Base-by-base conservation (phyloP, 2,888 invertebrate species). In the Mythimna impura region DNA sequence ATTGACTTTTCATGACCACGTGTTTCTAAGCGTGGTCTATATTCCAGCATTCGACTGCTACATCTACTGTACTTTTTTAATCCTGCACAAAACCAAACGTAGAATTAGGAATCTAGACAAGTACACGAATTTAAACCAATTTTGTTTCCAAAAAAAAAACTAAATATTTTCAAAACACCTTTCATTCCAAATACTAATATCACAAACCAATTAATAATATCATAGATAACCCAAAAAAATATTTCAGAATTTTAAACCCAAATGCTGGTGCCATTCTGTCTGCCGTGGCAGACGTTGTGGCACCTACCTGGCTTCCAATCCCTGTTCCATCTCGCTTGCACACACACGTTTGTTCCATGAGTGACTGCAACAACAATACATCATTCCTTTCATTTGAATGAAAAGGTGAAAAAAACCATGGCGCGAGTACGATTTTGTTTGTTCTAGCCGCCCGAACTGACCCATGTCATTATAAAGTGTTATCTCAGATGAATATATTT, bases 401-500 rank as follows among this genome's bases (percentile, higher is more conserved):
- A 86, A 86, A 86, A 85, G 80, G 82, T 87, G 84, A 85, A 89
- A 89, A 89, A 89, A 89, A 88, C 78, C 81, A 88, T 87, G 89
- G 89, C 88, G 85, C 83, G 84, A 85, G 79, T 81, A 73, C 76
- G 84, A 90, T 90, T 88, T 88, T 96, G 95, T 96, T 96, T 96
- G 96, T 96, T 96, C 96, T 95, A 95, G 92, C 96, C 96, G 96
- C 95, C 92, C 89, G 91, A 90, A 87, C 92, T 93, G 94, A 94
- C 95, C 95, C 95, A 93, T 91, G 93, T 95, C 96, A 95, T 95
- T 95, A 96, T 95, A 91, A 91, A 94, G 94, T 94, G 95, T 95
- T 95, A 95, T 94, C 94, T 93, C 90, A 93, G 93, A 94, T 94
- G 94, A 93, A 94, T 95, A 95, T 93, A 95, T 95, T 95, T 95